Conservation (phyloP, 64 coral and sea anemone species). For the Cladopsammia gracilis region DNA sequence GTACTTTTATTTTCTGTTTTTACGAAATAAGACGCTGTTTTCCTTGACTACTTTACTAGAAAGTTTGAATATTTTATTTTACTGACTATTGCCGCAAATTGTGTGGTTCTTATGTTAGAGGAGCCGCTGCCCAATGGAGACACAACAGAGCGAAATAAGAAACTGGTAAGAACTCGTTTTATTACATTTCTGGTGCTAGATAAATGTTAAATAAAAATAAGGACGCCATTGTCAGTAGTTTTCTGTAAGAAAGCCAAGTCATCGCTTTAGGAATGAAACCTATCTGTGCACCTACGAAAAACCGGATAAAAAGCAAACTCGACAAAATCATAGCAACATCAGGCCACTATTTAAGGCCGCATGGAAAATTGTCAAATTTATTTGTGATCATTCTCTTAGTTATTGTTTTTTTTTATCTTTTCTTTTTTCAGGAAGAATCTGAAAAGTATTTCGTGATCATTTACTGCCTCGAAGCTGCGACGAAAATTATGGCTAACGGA, state of each 20-base stretch:
- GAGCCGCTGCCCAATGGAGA: conserved; percentile 90
- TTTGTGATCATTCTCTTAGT: not conserved
- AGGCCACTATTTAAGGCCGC: not conserved
- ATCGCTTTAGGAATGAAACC: not conserved
- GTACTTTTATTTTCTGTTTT: conserved; percentile 42
- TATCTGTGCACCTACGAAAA: not conserved
- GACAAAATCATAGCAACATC: not conserved
- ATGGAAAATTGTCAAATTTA: not conserved
- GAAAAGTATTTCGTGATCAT: conserved; percentile 93
- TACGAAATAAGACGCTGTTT: conserved; percentile 35
- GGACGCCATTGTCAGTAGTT: not conserved
- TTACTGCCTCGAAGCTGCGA: conserved; percentile 92
- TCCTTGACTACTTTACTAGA: conserved; percentile 82
- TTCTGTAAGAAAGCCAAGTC: conserved; percentile 7
- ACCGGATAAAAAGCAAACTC: not conserved
- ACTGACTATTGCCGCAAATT: conserved; percentile 96
- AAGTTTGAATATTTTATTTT: conserved; percentile 99
- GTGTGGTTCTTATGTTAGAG: conserved; percentile 92
- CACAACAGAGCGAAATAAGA: conserved; percentile 84
- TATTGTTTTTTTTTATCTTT: conserved; percentile 6
- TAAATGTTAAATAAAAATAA: not conserved
- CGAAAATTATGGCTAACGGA: conserved; percentile 93
- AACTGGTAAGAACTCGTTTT: conserved; percentile 78
- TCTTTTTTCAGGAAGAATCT: conserved; percentile 81
- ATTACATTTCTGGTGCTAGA: not conserved